Base-by-base conservation (phyloP, 1,140 invertebrate genomes). In the Lysiphlebus fabarum region DNA sequence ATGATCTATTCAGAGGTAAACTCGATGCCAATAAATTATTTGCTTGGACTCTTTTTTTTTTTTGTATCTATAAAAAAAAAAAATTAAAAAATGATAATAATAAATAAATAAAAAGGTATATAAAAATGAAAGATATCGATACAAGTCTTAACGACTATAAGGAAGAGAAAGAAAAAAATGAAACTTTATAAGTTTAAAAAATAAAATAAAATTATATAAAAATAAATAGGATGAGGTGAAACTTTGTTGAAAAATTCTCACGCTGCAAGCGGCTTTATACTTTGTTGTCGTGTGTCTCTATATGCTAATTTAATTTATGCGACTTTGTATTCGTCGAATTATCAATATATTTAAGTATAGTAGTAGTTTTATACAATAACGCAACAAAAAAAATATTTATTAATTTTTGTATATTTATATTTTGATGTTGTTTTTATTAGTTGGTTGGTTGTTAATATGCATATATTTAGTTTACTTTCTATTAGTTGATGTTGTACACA, bases 261-360 rank as follows among this genome's bases (percentile, higher is more conserved):
- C 68, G 70, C 64, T 69, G 66, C 67, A 66, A 50, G 72, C 72
- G 70, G 69, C 65, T 7, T 38, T 51, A n/a, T 62, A 67, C 70
- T 72, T 73, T 72, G 70, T 70, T 63, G 57, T 67, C 38, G 33
- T 56, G 17, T 4, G 2, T 26, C 17, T 26, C 58, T 65, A 67
- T 74, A 74, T 73, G 72, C 62, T 73, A 74, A 73, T 74, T 69
- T 68, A 72, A 74, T 74, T 73, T 73, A 72, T 74, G 68, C 64
- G 66, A 62, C 62, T 65, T 62, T 26, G 17, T 26, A 26, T 26
- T 64, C 65, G 62, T 59, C 58, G 40, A 57, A 54, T 62, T 57
- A 64, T 62, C 57, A 57, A 59, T 56, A 43, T 37, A 37, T 47
- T 53, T 44, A 60, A 17, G 6, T 12, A 51, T 51, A 12, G 14